These are phyloP conservation scores for Thalassophryne amazonica DNA, from an alignment of 2,797 vertebrate genomes.

Conservation along the genomic window DNA sequence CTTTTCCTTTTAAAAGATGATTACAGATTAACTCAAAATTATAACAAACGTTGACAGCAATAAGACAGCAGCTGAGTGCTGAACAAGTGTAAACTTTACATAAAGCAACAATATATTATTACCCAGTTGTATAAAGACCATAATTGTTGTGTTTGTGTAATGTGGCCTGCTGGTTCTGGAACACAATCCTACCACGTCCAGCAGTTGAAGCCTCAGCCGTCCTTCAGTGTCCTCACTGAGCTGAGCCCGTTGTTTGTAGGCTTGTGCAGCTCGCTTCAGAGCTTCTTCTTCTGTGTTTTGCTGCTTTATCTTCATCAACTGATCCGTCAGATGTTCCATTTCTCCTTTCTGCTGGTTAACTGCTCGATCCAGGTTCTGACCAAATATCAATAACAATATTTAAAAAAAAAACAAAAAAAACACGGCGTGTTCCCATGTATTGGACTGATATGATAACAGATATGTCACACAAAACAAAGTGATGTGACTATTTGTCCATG, in stretches of 20 bases:
- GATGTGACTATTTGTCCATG: no score
- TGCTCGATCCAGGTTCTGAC: slow-evolving; percentile 83
- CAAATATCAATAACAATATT: no score
- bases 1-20: slow-evolving; percentile 73
- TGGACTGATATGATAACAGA: no score
- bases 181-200: slow-evolving; percentile 80
- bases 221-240: slow-evolving; percentile 79
- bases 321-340: slow-evolving; percentile 73
- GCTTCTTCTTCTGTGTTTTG: slow-evolving; percentile 82
- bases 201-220: slow-evolving; percentile 79
- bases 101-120: no score
- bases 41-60: no score
- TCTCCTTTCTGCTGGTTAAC: slow-evolving; percentile 81
- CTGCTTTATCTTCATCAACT: slow-evolving; percentile 75
- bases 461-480: no score
- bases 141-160: no score
- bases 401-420: background rate
- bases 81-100: background rate
- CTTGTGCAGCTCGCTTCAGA: slow-evolving; percentile 83
- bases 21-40: no score
- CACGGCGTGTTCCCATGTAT: no score
- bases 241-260: slow-evolving; percentile 86
- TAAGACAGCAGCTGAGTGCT: background rate
- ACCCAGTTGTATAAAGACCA: no score
- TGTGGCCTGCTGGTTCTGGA: background rate